A percentile compares a stretch with the other conserved stretches of the same genome.
These are phyloP conservation scores for Pachliopta kotzebuea DNA, from an alignment of 2,888 invertebrate species.

Conservation along the genomic window DNA sequence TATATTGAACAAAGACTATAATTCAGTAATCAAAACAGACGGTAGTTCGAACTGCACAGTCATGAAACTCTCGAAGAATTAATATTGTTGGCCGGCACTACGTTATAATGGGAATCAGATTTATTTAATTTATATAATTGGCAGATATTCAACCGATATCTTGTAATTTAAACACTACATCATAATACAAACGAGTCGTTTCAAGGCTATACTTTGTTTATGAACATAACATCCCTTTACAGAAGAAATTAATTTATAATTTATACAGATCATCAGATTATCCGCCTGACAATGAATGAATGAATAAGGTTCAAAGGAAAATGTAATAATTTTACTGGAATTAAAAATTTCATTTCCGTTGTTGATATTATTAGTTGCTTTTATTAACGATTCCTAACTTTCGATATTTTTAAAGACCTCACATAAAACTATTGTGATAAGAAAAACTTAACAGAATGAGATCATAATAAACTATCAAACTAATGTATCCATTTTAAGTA, in stretches of 20 bases:
- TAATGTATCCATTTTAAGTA: neutral
- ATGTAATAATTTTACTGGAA: too few species aligned
- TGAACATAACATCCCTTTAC: neutral
- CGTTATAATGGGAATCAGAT: constrained; percentile 18
- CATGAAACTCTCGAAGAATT: constrained; percentile 18
- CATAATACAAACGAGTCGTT: neutral
- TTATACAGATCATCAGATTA: too few species aligned
- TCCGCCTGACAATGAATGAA: neutral
- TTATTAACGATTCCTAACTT: too few species aligned
- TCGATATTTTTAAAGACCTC: too few species aligned
- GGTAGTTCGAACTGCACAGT: constrained; percentile 16
- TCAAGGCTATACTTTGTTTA: neutral
- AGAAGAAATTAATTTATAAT: neutral
- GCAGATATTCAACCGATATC: constrained; percentile 14
- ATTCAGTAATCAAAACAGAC: constrained; percentile 19
- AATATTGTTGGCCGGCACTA: constrained; percentile 13
- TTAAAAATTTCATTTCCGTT: too few species aligned
- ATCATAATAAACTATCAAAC: too few species aligned
- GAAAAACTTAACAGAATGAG: too few species aligned
- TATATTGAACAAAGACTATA: constrained; percentile 23
- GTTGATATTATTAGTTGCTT: too few species aligned
- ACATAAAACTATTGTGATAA: too few species aligned
- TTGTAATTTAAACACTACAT: constrained; percentile 10
- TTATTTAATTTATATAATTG: constrained; percentile 19
- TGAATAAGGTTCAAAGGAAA: too few species aligned